Conservation (phyloP, 2,113 vertebrate genomes). For the Dinomys branickii region DNA sequence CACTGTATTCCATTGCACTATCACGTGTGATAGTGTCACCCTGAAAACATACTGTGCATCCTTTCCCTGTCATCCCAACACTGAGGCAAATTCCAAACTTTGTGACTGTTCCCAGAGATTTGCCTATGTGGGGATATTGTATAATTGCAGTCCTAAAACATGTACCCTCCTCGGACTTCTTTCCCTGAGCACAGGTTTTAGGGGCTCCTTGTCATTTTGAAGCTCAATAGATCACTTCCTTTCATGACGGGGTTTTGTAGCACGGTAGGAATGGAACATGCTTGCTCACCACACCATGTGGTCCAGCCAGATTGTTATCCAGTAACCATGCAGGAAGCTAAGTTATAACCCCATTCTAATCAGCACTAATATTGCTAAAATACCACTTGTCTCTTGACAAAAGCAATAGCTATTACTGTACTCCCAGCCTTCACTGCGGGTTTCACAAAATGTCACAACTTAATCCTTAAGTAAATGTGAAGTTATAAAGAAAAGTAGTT, state of each 20-base stretch:
- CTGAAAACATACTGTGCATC: not conserved
- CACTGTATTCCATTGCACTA: not conserved
- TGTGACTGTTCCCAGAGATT: not conserved
- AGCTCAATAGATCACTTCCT: not conserved
- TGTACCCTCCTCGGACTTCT: not conserved
- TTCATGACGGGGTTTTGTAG: rapidly evolving
- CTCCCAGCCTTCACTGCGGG: not conserved
- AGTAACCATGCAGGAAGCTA: not conserved
- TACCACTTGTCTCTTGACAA: not conserved
- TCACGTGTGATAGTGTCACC: not conserved
- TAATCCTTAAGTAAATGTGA: not conserved
- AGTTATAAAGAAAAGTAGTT: not conserved
- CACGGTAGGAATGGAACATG: rapidly evolving
- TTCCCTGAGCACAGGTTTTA: not conserved
- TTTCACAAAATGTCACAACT: not conserved
- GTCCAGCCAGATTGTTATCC: not conserved
- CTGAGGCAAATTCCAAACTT: not conserved
- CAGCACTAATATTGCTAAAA: not conserved
- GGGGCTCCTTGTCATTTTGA: rapidly evolving
- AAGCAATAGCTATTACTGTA: not conserved
- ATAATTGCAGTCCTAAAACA: no score
- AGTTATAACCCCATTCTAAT: not conserved
- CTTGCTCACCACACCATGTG: not conserved
- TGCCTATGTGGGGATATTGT: not conserved
- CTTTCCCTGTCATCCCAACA: not conserved